phyloP scores from a whole-genome alignment of 2,888 invertebrate species.

The Buathra laborator region DNA sequence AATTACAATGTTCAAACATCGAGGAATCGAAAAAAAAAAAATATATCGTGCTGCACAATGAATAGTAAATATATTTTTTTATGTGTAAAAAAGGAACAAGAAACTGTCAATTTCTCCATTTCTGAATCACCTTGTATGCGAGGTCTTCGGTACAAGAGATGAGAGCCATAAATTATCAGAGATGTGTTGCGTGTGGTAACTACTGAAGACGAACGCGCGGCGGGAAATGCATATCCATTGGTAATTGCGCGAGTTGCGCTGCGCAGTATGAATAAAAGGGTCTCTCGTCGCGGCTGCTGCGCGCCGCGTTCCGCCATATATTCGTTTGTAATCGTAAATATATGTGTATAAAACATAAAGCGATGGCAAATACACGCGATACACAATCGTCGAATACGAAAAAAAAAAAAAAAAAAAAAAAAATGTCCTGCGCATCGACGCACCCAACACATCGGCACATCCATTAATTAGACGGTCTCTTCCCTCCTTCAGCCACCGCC shows the following conservation, averaged over 20 bases:
- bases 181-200: slow-evolving; percentile 43
- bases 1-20: too few relatives aligned
- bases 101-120: not conserved
- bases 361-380: slow-evolving; percentile 5
- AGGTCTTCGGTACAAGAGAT: slow-evolving; percentile 19
- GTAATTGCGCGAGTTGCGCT: slow-evolving; percentile 42
- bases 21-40: too few relatives aligned
- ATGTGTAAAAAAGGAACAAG: not conserved
- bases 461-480: slow-evolving; percentile 39
- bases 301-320: not conserved
- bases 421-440: slow-evolving; percentile 33
- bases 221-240: slow-evolving; percentile 43
- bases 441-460: slow-evolving; percentile 27
- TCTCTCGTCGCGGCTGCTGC: slow-evolving; percentile 39
- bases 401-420: slow-evolving; percentile 11
- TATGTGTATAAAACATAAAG: slow-evolving; percentile 8
- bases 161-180: slow-evolving; percentile 48
- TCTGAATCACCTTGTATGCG: slow-evolving; percentile 28
- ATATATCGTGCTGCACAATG: too few relatives aligned
- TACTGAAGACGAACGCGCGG: slow-evolving; percentile 10
- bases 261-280: slow-evolving; percentile 46
- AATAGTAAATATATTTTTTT: too few relatives aligned
- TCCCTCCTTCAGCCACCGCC: not conserved
- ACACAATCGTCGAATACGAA: slow-evolving; percentile 20
- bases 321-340: not conserved